phyloP scores from a whole-genome alignment of 92 coral and sea anemone genomes.

The Blastomussa wellsi region DNA sequence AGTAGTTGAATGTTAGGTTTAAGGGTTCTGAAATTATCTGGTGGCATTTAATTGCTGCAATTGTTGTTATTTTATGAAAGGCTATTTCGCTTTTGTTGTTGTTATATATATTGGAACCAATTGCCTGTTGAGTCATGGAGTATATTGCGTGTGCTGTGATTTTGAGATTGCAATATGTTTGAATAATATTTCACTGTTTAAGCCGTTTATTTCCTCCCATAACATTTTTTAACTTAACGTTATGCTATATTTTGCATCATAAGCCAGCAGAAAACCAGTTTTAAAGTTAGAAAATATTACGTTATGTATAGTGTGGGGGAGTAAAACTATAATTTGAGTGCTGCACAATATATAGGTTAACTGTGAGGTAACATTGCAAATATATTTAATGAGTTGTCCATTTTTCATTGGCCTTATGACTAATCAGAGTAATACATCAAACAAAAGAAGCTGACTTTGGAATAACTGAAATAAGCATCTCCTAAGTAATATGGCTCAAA shows the following conservation, averaged over 20 bases:
- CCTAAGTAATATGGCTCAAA: no score
- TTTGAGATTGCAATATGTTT: not conserved
- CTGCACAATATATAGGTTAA: no score
- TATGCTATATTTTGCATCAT: not conserved
- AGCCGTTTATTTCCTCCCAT: not conserved
- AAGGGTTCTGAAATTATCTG: not conserved
- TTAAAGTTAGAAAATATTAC: not conserved
- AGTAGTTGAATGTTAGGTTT: not conserved
- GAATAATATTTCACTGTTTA: not conserved
- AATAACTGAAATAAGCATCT: no score
- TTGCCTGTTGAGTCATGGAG: not conserved
- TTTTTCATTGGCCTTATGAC: not conserved
- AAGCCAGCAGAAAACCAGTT: not conserved
- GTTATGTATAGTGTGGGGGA: not conserved
- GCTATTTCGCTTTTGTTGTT: not conserved
- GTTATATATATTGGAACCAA: not conserved
- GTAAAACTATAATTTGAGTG: not conserved
- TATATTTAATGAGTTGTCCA: not conserved
- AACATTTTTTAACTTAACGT: not conserved
- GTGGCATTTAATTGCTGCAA: not conserved
- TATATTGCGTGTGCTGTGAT: conserved; percentile 2
- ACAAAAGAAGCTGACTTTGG: not conserved
- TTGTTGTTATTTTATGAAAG: not conserved
- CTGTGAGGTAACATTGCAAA: not conserved
- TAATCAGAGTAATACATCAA: not conserved